Base-by-base conservation (phyloP, 1,140 invertebrate genomes). In the Lasioglossum albipes region DNA sequence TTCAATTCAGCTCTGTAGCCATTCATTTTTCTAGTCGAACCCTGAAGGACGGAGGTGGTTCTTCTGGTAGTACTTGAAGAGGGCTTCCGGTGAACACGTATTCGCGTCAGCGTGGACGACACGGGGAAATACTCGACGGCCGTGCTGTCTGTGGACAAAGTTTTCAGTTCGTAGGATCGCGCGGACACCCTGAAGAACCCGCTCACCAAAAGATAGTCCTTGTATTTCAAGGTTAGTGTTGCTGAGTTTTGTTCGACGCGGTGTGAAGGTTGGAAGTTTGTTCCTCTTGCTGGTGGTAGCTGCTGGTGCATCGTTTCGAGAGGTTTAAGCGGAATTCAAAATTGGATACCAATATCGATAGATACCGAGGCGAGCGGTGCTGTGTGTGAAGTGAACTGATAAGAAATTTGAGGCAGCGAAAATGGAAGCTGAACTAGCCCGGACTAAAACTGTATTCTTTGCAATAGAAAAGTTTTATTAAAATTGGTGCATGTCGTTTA, bases 121-220 rank as follows among this genome's bases (percentile, higher is more conserved):
- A 97, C 96, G 85, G 96, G 96, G 91, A 97, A 96, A 92, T 97
- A 97, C 93, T 97, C 96, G 85, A 97, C 95, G 93, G 95, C 95
- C 69, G 95, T 92, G 88, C 95, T 94, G 94, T 96, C 95, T 95
- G 95, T 94, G 95, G 93, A 95, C 94, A 94, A 78, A 93, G 82
- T 86, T 87, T 88, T 84, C 81, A 42, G 75, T 75, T 88, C 87
- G 52, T 81, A 42, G 10, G 45, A 54, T 42, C 22, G 49, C 49
- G 70, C 57, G 27, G 45, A 16, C 36, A 36, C 54, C 64, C 13
- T 31, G 49, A 16, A 16, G 64, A 65, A 88, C 90, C 91, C 91
- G 88, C 88, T 74, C 81, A 90, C 91, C 92, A 85, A 61, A 80
- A 75, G 7, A 65, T 61, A 20, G 27, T 73, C 52, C 57, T 36